phyloP scores from a whole-genome alignment of 2,113 vertebrate species.

The Microtus montanus region DNA sequence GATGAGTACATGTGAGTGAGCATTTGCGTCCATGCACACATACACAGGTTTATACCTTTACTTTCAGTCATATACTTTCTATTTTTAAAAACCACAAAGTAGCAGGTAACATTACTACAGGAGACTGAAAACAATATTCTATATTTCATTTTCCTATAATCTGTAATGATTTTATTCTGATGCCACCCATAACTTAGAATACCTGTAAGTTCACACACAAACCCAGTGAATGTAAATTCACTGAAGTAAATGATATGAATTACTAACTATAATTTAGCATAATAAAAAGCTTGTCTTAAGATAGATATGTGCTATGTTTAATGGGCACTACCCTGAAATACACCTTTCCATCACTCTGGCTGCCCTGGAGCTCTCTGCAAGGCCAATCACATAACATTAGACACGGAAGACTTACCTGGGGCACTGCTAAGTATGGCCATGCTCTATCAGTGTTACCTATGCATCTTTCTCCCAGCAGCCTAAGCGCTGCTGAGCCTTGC shows the following conservation, averaged over 20 bases:
- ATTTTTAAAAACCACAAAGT: conserved; percentile 53
- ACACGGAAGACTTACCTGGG: background rate
- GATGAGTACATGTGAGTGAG: background rate
- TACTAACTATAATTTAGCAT: background rate
- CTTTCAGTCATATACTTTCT: conserved; percentile 41
- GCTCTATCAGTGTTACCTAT: background rate
- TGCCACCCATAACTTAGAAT: conserved; percentile 6
- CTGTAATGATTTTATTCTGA: conserved; percentile 37
- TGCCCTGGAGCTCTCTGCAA: background rate
- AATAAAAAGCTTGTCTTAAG: conserved; percentile 11
- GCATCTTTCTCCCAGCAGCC: background rate
- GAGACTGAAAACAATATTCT: conserved; percentile 44
- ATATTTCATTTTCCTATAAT: conserved; percentile 34
- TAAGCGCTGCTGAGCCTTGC: background rate
- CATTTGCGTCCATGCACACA: background rate
- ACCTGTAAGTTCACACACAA: conserved; percentile 28
- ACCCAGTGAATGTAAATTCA: background rate
- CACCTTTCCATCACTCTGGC: background rate
- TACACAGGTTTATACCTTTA: background rate
- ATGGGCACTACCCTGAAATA: conserved; percentile 8
- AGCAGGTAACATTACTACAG: background rate
- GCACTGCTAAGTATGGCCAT: background rate
- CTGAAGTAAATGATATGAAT: background rate
- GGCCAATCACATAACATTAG: background rate
- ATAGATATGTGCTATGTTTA: background rate